Percentiles rank a stretch among this genome's conserved stretches.
Evolutionary conservation across 2,797 vertebrate genomes (phyloP).

Genomic region (Oryzias sinensis): DNA sequence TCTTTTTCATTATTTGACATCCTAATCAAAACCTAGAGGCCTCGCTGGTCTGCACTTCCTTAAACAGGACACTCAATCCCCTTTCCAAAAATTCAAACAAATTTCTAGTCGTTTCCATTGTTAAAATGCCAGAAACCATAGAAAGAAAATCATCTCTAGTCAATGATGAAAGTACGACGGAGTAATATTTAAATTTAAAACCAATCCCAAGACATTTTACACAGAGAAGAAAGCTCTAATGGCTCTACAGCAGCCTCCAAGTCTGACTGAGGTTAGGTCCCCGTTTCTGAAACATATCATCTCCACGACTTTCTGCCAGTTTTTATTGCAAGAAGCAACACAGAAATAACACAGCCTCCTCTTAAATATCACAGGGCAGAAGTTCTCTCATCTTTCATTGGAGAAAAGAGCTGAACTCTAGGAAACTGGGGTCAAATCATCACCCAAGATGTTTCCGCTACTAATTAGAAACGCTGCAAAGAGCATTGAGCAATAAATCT

Average conservation of each 20-base stretch:
- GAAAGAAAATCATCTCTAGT: no score
- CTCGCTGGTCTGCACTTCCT: no score
- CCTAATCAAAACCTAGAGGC: no score
- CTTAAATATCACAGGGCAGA: constrained; percentile 45
- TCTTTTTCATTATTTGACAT: no score
- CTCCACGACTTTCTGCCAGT: constrained; percentile 47
- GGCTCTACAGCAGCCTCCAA: constrained; percentile 2
- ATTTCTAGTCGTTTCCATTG: no score
- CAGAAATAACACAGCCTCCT: constrained; percentile 38
- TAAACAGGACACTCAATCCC: no score
- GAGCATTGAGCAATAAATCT: constrained; percentile 41
- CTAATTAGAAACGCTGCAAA: constrained; percentile 52
- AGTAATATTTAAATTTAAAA: constrained; percentile 4
- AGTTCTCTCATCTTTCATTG: constrained; percentile 44
- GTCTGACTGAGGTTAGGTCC: constrained; percentile 25
- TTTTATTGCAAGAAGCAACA: constrained; percentile 71
- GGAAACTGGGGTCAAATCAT: constrained; percentile 50
- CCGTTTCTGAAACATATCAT: constrained; percentile 60
- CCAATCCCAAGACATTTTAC: constrained; percentile 41
- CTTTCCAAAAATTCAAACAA: no score
- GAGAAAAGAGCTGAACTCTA: constrained; percentile 38
- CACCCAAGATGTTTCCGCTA: constrained; percentile 40
- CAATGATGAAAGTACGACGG: no score
- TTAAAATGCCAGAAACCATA: no score
- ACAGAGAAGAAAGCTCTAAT: constrained; percentile 19